A percentile compares a stretch with the other conserved stretches of the same genome.
Conservation (phyloP, 1,140 invertebrate genomes). For the Diorhabda elongata region DNA sequence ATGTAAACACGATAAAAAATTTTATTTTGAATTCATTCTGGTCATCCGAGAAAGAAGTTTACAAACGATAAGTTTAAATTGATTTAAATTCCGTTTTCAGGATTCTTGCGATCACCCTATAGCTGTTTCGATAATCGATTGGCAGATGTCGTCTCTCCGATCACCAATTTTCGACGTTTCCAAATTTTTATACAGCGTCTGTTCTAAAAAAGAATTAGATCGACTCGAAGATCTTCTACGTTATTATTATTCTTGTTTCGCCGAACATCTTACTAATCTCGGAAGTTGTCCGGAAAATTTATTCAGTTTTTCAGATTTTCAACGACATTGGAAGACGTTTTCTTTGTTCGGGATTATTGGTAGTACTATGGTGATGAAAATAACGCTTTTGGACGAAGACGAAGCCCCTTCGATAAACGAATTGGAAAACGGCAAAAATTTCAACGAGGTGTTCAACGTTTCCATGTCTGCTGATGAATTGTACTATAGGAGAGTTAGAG, state of each 20-base stretch:
- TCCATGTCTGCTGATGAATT: too few relatives aligned
- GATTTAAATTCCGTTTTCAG: too few relatives aligned
- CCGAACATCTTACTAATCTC: constrained; percentile 34
- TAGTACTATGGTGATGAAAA: constrained; percentile 11
- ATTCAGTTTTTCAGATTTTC: constrained; percentile 49
- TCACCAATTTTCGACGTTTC: constrained; percentile 56
- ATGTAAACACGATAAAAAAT: too few relatives aligned
- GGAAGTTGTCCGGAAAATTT: constrained; percentile 45
- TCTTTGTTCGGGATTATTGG: constrained; percentile 43
- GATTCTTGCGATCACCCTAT: constrained; percentile 24
- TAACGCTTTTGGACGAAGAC: not conserved
- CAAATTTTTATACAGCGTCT: constrained; percentile 54
- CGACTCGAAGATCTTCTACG: constrained; percentile 50
- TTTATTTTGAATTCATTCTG: too few relatives aligned
- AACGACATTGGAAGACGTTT: constrained; percentile 43
- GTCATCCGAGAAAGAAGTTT: too few relatives aligned
- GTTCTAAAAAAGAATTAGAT: constrained; percentile 49
- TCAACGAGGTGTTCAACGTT: too few relatives aligned
- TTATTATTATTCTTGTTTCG: constrained; percentile 52
- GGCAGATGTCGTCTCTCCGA: constrained; percentile 52
- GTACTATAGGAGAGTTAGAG: too few relatives aligned
- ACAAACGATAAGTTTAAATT: too few relatives aligned
- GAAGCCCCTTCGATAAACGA: too few relatives aligned
- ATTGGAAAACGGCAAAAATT: too few relatives aligned
- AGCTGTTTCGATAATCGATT: constrained; percentile 52